Percentiles rank a stretch among this genome's conserved stretches.
Conservation (phyloP, 2,888 invertebrate species). For the Phaedon cochleariae region DNA sequence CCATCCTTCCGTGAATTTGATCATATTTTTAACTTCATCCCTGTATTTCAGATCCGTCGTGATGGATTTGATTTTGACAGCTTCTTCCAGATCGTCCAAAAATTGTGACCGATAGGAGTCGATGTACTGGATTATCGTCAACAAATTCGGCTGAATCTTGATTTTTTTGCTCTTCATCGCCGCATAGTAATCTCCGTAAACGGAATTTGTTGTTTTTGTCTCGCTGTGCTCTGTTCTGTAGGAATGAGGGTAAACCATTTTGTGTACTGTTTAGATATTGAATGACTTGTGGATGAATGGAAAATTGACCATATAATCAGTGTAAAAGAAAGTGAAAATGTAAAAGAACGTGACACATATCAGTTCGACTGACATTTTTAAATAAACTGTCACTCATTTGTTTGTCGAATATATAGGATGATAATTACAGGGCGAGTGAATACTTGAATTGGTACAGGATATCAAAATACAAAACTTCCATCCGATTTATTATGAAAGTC, state of each 20-base stretch:
- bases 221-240: constrained; percentile 60
- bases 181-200: constrained; percentile 58
- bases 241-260: constrained; percentile 59
- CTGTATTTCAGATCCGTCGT: constrained; percentile 54
- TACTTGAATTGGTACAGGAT: too few species aligned
- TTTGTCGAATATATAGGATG: not conserved
- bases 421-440: too few species aligned
- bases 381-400: not conserved
- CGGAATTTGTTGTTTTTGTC: constrained; percentile 57
- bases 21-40: constrained; percentile 54
- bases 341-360: constrained; percentile 55
- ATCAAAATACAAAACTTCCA: too few species aligned
- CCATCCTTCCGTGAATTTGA: constrained; percentile 58
- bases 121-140: constrained; percentile 59
- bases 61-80: constrained; percentile 58
- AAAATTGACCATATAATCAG: constrained; percentile 56
- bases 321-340: constrained; percentile 58
- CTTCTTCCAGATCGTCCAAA: constrained; percentile 54
- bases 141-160: constrained; percentile 55
- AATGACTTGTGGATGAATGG: constrained; percentile 54
- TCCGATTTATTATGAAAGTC: too few species aligned
- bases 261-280: constrained; percentile 16
- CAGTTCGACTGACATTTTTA: constrained; percentile 51
- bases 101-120: constrained; percentile 56
- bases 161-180: constrained; percentile 53